Base-by-base conservation (phyloP, 2,797 vertebrate species). In the Myotis vivesi region DNA sequence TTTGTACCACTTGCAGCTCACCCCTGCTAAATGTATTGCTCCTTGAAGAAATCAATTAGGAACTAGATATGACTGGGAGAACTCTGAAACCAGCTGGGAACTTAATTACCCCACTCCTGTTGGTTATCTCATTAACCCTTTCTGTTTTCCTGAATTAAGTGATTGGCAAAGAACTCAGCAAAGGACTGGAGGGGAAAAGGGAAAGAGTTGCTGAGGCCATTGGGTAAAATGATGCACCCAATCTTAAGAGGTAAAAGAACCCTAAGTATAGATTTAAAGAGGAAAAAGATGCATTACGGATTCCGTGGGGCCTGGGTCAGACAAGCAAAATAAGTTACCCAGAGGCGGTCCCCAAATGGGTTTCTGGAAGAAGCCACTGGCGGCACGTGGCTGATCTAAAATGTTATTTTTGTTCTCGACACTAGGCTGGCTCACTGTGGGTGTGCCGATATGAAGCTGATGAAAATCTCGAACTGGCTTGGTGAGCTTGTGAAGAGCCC, bases 31-130 rank as follows among this genome's bases (percentile, higher is more conserved):
- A 38, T 23, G 38, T 55, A 30, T 16, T 75, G 57, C n/a, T 28
- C 33, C 41, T 20, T n/a, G 23, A 84, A 16, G 46, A 92, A 73
- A 80, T 30, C 51, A 72, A 9, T 72, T 53, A 75, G 66, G 68
- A 76, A 85, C 53, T 72, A 69, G 28, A 88, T 49, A 76, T 23
- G 87, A 91, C 49, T 81, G 72, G 28, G 36, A 57, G 19, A 64
- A 73, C 55, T 89, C 38, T 59, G 69, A 93, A 87, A 59, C 23
- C 51, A 71, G 91, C 25, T 72, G 33, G 87, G 88, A 95, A 89
- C 68, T 44, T 71, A 76, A 91, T 90, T 49, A 53, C 19, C 33
- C 30, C 8, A 71, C 30, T 51, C 23, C 33, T 25, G 28, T 33
- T 88, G 82, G 62, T 72, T 87, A 85, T 77, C 55, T 94, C 85